phyloP scores from a whole-genome alignment of 2,888 invertebrate genomes.

The Platypus cylindrus region DNA sequence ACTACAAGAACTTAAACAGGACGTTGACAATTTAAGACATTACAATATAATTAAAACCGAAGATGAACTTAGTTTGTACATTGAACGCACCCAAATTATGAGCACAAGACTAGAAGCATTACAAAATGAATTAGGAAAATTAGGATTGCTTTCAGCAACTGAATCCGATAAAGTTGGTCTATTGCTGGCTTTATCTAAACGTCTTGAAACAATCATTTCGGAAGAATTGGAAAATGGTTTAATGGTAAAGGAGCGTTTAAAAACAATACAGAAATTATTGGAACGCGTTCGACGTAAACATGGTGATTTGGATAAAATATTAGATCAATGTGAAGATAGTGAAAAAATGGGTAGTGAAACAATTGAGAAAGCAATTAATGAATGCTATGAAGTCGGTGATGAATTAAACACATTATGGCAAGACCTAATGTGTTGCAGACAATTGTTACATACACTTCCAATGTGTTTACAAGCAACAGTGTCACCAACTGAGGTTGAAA shows the following conservation, averaged over 20 bases:
- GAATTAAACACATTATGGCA: constrained; percentile 63
- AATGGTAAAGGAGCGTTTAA: constrained; percentile 60
- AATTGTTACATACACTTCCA: constrained; percentile 65
- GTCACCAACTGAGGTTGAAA: constrained; percentile 54
- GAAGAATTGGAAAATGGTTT: constrained; percentile 69
- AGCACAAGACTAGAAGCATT: constrained; percentile 62
- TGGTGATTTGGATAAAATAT: constrained; percentile 42
- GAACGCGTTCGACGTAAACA: constrained; percentile 55
- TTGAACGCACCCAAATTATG: constrained; percentile 68
- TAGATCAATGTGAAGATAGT: constrained; percentile 62
- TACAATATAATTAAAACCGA: constrained; percentile 73
- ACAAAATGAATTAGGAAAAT: constrained; percentile 64
- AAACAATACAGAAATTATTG: constrained; percentile 60
- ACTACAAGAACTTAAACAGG: constrained; percentile 55
- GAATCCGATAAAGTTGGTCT: constrained; percentile 69
- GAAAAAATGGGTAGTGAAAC: constrained; percentile 63
- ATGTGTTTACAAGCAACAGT: constrained; percentile 62
- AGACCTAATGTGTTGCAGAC: constrained; percentile 61
- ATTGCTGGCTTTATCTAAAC: constrained; percentile 55
- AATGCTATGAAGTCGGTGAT: constrained; percentile 57
- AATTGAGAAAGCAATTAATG: constrained; percentile 62
- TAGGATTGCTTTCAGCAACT: constrained; percentile 57
- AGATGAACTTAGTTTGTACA: constrained; percentile 69
- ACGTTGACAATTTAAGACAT: constrained; percentile 57
- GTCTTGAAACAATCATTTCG: constrained; percentile 55